Conservation (phyloP, 2,888 invertebrate species). For the Amorpha juglandis region DNA sequence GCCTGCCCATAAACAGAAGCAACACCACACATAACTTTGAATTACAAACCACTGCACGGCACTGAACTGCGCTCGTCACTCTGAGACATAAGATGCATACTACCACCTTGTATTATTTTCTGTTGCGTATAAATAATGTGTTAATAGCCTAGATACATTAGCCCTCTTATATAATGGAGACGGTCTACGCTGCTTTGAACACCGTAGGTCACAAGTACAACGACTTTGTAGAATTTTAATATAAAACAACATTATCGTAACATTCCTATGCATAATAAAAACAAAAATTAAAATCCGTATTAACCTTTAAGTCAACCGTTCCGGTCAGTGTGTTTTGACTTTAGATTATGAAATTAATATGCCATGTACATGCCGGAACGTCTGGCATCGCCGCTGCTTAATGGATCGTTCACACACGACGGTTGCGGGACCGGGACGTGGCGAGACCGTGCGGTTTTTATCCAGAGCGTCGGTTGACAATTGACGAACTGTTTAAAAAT, state of each 20-base stretch:
- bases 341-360: constrained; percentile 29
- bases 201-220: not conserved
- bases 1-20: too few relatives aligned
- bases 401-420: not conserved
- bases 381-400: not conserved
- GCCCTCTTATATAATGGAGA: not conserved
- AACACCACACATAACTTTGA: too few relatives aligned
- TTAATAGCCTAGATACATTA: not conserved
- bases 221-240: not conserved
- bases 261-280: not conserved
- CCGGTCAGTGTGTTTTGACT: constrained; percentile 14
- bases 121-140: too few relatives aligned
- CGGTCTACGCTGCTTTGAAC: not conserved
- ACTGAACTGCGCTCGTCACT: too few relatives aligned
- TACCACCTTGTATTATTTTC: too few relatives aligned
- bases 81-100: too few relatives aligned
- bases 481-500: too few relatives aligned
- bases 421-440: not conserved
- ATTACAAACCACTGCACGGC: too few relatives aligned
- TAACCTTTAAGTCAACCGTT: constrained; percentile 14
- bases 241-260: not conserved
- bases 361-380: constrained; percentile 20
- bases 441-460: not conserved
- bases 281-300: not conserved
- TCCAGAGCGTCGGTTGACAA: not conserved